Evolutionary conservation across 2,797 vertebrate species (phyloP), one percentile per base, ranked within the genome.

Genomic region (Microchirus variegatus): DNA sequence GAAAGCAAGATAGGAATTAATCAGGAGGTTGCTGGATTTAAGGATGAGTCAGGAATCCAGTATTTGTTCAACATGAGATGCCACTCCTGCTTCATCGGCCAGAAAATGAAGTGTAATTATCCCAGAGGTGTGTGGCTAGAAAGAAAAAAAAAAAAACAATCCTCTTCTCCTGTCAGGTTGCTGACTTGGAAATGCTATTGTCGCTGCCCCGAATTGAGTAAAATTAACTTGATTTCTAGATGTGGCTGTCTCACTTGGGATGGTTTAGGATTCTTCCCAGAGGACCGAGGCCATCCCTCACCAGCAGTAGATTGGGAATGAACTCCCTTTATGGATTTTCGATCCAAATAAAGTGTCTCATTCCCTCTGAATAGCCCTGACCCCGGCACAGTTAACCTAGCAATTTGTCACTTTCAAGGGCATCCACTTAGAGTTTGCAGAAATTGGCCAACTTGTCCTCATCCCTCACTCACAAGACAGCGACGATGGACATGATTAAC

Each of bases 261-360:
- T 53, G 49, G 61, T 68, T 58, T 43, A 68, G 56, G 73, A 73
- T 60, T 66, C 31, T 40, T 71, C 69, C 67, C 67, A 65, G 67
- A 49, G 83, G 75, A 41, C 64, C 1, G 31, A 48, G 22, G 57
- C 68, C 48, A 84, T 87, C 40, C 67, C 59, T 89, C 82, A 87
- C 48, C 15, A 40, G 59, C 70, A 7, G 11, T 50, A 64, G 76
- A 73, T 76, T 67, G 68, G 73, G 77, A 89, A 88, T 87, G 70
- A 80, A 86, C 70, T 87, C 75, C 26, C 53, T 67, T 75, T 82
- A 90, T 91, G 69, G 86, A 91, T 91, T 91, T 90, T 80, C 63
- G 52, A 70, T 75, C 62, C 56, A 83, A 91, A 89, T 87, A 86
- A 89, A 89, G 83, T 84, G 72, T 54, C 71, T 80, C 75, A 73